Evolutionary conservation across 2,888 invertebrate genomes (phyloP), one percentile per base, ranked within the genome.

Genomic region (Nemotelus pantherinus): DNA sequence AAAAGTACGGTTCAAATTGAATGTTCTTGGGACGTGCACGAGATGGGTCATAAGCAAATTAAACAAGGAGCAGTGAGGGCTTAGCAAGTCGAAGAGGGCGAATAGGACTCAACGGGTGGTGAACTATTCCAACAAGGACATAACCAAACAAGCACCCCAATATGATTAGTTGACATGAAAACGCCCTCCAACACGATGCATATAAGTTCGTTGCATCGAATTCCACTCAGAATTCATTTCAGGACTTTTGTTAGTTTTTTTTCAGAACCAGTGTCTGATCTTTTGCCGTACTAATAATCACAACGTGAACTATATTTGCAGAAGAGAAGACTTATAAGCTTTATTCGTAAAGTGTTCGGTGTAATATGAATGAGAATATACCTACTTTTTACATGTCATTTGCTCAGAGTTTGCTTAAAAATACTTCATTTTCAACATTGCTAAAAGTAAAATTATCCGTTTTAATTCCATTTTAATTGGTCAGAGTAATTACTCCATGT

Each of bases 201-300:
- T 6, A 3, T 63, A 10, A 55, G 41, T 44, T 44, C 25, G 67
- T 50, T 67, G 70, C 53, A 55, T 48, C 39, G 25, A 53, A 43
- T 55, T 10, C 70, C 41, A 43, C 47, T 70, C 55, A 70, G 55
- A 53, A 70, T 70, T 70, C 70, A 70, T 70, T 70, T 70, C 53
- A 47, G 53, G 9, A 10, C 55, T 68, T 41, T 53, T 70, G 39
- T 55, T 41, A n/a, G 67, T n/a, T 70, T 25, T 25, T 25, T 25
- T 25, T 25, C 25, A 25, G 25, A 25, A 25, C 25, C 25, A 25
- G 25, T 25, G 25, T 25, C 25, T 25, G 25, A 25, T 25, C 25
- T 25, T 25, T 25, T 25, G 25, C 25, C 25, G 25, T 25, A 25
- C 25, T 25, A 25, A 25, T 25, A 25, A 25, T 25, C 25, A 25